A percentile compares a stretch with the other conserved stretches of the same genome.
phyloP scores from a whole-genome alignment of 2,797 vertebrate species.

The Chaetodon trifasciatus region DNA sequence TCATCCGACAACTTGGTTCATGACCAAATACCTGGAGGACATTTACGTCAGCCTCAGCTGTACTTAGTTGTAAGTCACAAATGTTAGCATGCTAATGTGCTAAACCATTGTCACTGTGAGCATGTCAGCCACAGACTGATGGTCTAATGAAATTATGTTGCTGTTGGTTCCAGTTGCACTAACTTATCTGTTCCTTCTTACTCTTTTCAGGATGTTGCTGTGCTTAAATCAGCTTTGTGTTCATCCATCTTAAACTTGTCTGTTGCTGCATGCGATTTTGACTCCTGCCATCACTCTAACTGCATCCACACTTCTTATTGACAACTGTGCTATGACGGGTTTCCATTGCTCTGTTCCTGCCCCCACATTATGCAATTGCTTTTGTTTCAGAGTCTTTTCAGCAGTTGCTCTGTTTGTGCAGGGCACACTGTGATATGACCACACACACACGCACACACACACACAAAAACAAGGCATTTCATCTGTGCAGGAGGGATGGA shows the following conservation, averaged over 20 bases:
- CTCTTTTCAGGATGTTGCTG: background rate
- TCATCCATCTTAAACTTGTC: background rate
- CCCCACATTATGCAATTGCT: slow-evolving; percentile 22
- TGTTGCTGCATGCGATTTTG: background rate
- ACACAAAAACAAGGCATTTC: slow-evolving; percentile 29
- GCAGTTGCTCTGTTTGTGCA: slow-evolving; percentile 50
- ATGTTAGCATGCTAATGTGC: background rate
- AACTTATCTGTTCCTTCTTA: background rate
- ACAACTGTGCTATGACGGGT: slow-evolving; percentile 18
- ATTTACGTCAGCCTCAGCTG: background rate
- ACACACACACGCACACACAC: background rate
- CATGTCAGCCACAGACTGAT: no score
- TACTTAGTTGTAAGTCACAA: background rate
- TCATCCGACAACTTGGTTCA: background rate
- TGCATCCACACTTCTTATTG: slow-evolving; percentile 2
- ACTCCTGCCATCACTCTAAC: background rate
- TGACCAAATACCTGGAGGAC: background rate
- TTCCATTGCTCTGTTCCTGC: slow-evolving; percentile 15
- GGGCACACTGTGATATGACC: slow-evolving; percentile 51
- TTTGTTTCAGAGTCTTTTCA: slow-evolving; percentile 36
- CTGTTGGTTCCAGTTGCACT: background rate
- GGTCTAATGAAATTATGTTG: background rate
- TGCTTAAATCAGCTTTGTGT: background rate
- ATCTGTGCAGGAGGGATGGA: slow-evolving; percentile 38
- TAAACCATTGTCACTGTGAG: background rate